Conservation (phyloP, 2,888 invertebrate species). For the Caenorhabditis sp. region DNA sequence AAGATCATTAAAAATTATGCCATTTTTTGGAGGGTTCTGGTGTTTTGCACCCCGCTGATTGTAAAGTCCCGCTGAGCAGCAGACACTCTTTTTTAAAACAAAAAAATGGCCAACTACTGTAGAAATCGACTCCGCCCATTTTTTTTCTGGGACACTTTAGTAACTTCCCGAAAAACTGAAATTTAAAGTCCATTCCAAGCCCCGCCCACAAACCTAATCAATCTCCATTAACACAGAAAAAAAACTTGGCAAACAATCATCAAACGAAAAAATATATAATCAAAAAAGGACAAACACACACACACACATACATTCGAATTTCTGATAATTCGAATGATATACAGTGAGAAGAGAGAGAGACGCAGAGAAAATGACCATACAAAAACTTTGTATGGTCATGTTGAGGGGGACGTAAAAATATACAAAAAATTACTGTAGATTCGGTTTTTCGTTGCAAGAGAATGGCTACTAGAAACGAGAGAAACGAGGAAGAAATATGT, state of each 20-base stretch:
- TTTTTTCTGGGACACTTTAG: neutral
- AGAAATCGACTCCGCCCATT: no score
- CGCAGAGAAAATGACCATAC: neutral
- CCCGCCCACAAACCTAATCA: neutral
- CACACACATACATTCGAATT: neutral
- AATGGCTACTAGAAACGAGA: no score
- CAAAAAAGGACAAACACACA: neutral
- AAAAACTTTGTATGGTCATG: no score
- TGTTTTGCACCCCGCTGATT: no score
- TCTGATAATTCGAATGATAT: neutral
- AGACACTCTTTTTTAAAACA: no score
- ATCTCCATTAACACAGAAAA: neutral
- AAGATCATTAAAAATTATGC: no score
- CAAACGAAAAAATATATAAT: neutral
- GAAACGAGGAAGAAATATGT: neutral
- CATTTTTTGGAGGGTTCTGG: no score
- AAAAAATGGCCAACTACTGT: no score
- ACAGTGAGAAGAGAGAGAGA: neutral
- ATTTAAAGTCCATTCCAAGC: neutral
- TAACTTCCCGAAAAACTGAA: neutral
- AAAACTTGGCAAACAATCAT: neutral
- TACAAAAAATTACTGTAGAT: neutral
- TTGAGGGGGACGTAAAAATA: no score
- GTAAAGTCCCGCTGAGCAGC: no score
- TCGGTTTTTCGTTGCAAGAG: no score